Conservation (phyloP, 2,888 invertebrate species). For the Phymatocera aterrima region DNA sequence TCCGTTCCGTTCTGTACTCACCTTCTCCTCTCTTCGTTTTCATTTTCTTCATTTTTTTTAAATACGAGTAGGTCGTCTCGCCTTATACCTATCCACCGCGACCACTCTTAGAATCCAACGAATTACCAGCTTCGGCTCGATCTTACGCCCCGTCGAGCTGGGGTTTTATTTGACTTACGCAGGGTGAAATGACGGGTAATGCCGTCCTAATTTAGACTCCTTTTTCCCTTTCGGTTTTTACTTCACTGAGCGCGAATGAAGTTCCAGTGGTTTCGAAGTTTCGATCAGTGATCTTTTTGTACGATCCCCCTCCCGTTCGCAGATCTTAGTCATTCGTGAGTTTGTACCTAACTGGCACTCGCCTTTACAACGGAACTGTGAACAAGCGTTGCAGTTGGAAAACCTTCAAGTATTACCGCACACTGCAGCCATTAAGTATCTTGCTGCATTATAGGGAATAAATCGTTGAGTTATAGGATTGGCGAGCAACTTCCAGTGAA, state of each 20-base stretch:
- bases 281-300: too few relatives aligned
- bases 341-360: too few relatives aligned
- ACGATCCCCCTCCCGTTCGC: not conserved
- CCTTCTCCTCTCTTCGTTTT: not conserved
- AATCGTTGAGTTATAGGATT: slow-evolving; percentile 32
- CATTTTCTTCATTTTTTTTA: not conserved
- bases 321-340: too few relatives aligned
- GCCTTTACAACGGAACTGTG: too few relatives aligned
- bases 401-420: slow-evolving; percentile 16
- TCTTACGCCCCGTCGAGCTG: slow-evolving; percentile 20
- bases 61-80: not conserved
- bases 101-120: slow-evolving; percentile 5
- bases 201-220: slow-evolving; percentile 1
- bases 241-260: too few relatives aligned
- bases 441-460: slow-evolving; percentile 25
- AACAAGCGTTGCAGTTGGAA: slow-evolving; percentile 13
- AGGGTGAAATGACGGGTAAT: too few relatives aligned
- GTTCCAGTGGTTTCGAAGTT: too few relatives aligned
- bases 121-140: slow-evolving; percentile 10
- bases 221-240: not conserved
- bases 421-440: slow-evolving; percentile 18
- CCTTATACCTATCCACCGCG: not conserved
- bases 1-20: not conserved
- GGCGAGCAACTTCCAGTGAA: slow-evolving; percentile 23
- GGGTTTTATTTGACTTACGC: slow-evolving; percentile 23